Conservation (phyloP, 2,797 vertebrate species). For the Epinephelus malabaricus region DNA sequence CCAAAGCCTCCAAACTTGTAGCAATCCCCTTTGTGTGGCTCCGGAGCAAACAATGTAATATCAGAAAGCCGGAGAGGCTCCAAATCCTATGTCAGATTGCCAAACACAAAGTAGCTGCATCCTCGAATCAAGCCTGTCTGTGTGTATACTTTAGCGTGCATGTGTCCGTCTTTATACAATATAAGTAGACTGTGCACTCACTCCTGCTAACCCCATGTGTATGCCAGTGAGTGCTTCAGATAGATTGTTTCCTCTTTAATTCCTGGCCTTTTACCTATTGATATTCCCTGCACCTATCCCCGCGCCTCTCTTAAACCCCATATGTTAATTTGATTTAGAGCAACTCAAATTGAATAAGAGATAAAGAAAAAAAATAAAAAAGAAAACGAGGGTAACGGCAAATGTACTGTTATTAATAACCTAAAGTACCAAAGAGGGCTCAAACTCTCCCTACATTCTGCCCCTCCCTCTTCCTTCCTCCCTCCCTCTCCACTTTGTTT, state of each 20-base stretch:
- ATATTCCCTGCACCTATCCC: constrained; percentile 77
- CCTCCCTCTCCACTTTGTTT: constrained; percentile 73
- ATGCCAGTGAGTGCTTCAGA: constrained; percentile 62
- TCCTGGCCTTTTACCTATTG: constrained; percentile 74
- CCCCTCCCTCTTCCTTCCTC: constrained; percentile 32
- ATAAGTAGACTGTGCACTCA: constrained; percentile 42
- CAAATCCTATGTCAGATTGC: constrained; percentile 81
- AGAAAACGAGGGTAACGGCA: constrained; percentile 56
- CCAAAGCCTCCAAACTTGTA: constrained; percentile 88
- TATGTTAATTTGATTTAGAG: constrained; percentile 86
- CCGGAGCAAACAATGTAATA: constrained; percentile 86
- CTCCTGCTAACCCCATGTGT: constrained; percentile 40
- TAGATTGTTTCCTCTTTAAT: constrained; percentile 74
- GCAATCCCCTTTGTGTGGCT: constrained; percentile 86
- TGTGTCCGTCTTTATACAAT: constrained; percentile 53
- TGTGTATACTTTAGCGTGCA: constrained; percentile 34
- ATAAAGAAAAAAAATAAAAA: constrained; percentile 51
- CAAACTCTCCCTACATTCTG: constrained; percentile 52
- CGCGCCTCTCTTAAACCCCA: constrained; percentile 79
- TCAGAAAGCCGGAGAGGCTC: constrained; percentile 83
- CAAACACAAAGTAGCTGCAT: constrained; percentile 80
- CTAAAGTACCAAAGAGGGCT: constrained; percentile 68
- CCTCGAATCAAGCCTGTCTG: constrained; percentile 33
- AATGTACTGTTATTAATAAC: constrained; percentile 79
- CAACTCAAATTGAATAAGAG: constrained; percentile 81